phyloP scores from a whole-genome alignment of 2,888 invertebrate species.

The Apantesis nais region DNA sequence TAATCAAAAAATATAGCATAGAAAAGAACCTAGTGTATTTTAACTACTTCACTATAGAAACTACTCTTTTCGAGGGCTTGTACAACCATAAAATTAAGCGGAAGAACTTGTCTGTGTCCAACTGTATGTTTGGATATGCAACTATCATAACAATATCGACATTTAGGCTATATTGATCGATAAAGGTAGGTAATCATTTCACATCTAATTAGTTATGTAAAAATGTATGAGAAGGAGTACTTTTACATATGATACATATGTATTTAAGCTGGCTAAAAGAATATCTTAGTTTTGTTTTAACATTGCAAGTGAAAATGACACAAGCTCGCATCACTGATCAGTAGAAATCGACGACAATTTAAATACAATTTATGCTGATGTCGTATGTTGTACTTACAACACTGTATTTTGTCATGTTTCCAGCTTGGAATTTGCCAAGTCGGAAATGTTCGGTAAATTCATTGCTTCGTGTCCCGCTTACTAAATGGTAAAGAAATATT shows the following conservation, averaged over 20 bases:
- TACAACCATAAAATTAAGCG: too few relatives aligned
- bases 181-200: too few relatives aligned
- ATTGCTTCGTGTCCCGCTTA: slow-evolving; percentile 22
- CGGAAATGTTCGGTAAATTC: slow-evolving; percentile 41
- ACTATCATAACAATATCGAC: not conserved
- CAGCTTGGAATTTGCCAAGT: slow-evolving; percentile 47
- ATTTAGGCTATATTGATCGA: not conserved
- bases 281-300: slow-evolving; percentile 49
- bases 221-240: slow-evolving; percentile 36
- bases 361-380: slow-evolving; percentile 70
- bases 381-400: slow-evolving; percentile 56
- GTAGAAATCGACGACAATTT: slow-evolving; percentile 78
- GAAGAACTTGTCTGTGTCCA: too few relatives aligned
- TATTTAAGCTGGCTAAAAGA: slow-evolving; percentile 36
- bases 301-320: slow-evolving; percentile 73
- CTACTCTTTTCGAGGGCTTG: too few relatives aligned
- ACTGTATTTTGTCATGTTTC: slow-evolving; percentile 53
- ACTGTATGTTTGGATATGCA: too few relatives aligned
- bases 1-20: too few relatives aligned
- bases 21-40: too few relatives aligned
- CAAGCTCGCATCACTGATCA: slow-evolving; percentile 71
- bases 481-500: not conserved
- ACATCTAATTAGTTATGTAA: slow-evolving; percentile 18
- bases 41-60: too few relatives aligned
- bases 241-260: slow-evolving; percentile 13